Evolutionary conservation across 2,888 invertebrate genomes (phyloP).

Genomic region (Flexamia atlantica): DNA sequence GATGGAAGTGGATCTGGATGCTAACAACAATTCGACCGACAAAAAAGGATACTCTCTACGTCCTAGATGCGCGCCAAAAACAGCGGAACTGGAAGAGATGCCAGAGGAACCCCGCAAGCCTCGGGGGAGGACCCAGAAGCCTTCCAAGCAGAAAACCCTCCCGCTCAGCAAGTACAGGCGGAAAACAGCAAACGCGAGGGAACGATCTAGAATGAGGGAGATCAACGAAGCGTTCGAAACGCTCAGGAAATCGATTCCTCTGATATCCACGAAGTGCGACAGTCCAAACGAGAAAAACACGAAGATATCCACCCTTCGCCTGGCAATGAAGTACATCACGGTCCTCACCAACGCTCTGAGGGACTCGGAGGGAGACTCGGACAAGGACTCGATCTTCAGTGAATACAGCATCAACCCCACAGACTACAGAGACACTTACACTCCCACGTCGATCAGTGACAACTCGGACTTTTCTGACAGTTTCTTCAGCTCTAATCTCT

Average conservation of each 20-base stretch:
- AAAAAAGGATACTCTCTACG: constrained; percentile 83
- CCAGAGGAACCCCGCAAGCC: constrained; percentile 72
- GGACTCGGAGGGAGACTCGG: constrained; percentile 72
- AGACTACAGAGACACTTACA: constrained; percentile 43
- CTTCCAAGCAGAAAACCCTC: constrained; percentile 79
- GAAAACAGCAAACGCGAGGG: constrained; percentile 93
- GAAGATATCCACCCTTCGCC: constrained; percentile 91
- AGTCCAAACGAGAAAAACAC: constrained; percentile 85
- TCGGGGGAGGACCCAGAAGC: constrained; percentile 72
- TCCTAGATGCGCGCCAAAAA: constrained; percentile 79
- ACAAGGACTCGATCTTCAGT: constrained; percentile 72
- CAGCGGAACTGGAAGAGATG: constrained; percentile 63
- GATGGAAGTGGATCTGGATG: constrained; percentile 70
- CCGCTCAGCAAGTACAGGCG: constrained; percentile 92
- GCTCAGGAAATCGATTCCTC: constrained; percentile 87
- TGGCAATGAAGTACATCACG: constrained; percentile 93
- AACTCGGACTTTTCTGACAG: constrained; percentile 44
- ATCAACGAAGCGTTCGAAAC: constrained; percentile 93
- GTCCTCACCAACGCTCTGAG: constrained; percentile 82
- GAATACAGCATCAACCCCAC: constrained; percentile 69
- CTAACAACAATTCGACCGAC: constrained; percentile 73
- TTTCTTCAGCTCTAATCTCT: constrained; percentile 14
- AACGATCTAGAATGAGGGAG: constrained; percentile 91
- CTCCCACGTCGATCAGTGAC: constrained; percentile 45
- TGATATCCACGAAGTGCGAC: constrained; percentile 71